Evolutionary conservation across 2,888 invertebrate species (phyloP).

Genomic region (Neuroscelio doddi): DNA sequence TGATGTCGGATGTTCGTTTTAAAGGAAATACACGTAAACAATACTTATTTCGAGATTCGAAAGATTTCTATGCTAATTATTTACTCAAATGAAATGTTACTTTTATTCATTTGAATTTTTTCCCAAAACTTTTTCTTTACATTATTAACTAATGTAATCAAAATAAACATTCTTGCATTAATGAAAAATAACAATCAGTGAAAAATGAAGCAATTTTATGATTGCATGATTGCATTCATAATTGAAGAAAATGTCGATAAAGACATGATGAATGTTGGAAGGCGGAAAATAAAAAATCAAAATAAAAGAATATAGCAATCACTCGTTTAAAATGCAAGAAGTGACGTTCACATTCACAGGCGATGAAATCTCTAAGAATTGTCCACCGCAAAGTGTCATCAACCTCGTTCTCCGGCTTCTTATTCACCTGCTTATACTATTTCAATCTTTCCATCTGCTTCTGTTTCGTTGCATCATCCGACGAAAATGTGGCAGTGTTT

Average conservation of each 20-base stretch:
- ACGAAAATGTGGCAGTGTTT: slow-evolving; percentile 3
- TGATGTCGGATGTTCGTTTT: slow-evolving; percentile 8
- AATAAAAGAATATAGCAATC: slow-evolving; percentile 38
- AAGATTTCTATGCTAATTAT: no score
- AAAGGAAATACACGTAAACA: no score
- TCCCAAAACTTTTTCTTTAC: no score
- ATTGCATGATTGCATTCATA: neutral
- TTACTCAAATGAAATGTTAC: no score
- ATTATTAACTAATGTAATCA: no score
- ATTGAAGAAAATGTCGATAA: slow-evolving; percentile 6
- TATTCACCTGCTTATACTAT: slow-evolving; percentile 27
- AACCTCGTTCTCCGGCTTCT: slow-evolving; percentile 42
- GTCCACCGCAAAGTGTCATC: slow-evolving; percentile 45
- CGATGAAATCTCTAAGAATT: slow-evolving; percentile 36
- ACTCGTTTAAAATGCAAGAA: slow-evolving; percentile 33
- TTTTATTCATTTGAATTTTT: no score
- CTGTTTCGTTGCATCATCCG: slow-evolving; percentile 20
- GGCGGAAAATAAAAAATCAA: slow-evolving; percentile 21
- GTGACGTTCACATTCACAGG: slow-evolving; percentile 29
- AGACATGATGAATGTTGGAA: slow-evolving; percentile 19
- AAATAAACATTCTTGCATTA: neutral
- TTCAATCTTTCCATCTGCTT: slow-evolving; percentile 27
- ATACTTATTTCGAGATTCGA: no score
- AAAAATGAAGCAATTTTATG: no score
- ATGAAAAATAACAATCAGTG: no score